Base-by-base conservation (phyloP, 2,888 invertebrate genomes). In the Scaptomyza tumidula region DNA sequence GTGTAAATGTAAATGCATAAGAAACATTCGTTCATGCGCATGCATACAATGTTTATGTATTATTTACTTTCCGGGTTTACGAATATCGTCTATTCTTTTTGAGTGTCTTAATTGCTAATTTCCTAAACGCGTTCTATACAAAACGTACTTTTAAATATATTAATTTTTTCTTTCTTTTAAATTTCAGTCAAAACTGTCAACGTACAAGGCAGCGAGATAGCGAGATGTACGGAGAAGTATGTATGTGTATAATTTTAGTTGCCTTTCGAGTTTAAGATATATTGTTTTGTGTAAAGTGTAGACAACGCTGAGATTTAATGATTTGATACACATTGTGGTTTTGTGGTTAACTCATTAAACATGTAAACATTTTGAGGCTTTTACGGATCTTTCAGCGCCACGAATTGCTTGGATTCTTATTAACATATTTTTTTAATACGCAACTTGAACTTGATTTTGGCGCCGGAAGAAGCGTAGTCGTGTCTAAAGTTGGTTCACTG, bases 181-280 rank as follows among this genome's bases (percentile, higher is more conserved):
- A 10, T 69, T 77, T 84, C 84, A 84, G 84, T 84, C 84, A 78
- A 86, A 78, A 66, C 62, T 69, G 48, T 70, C 75, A 45, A 58
- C 62, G 55, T 58, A 71, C 73, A 75, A 69, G 63, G 56, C 68
- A 70, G 16, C 16, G 6, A 24, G 24, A 24, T 24, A 24, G 2
- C 24, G 24, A 24, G n/a, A 50, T 69, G 57, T 64, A 75, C 63
- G 62, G 60, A 58, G 53, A 59, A 61, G 61, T 54, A 52, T 77
- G 14, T 52, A 52, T 77, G 19, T 64, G 43, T 63, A 24, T 64
- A 37, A 41, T 33, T 24, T 56, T 53, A 56, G 49, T 50, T 54
- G 41, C 53, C 45, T 67, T 29, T 24, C 58, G n/a, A 50, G 53
- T 56, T 35, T 13, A 35, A 56, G 13, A 49, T 57, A 55, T 37